phyloP scores from a whole-genome alignment of 2,797 vertebrate genomes.

The Anguilla anguilla region DNA sequence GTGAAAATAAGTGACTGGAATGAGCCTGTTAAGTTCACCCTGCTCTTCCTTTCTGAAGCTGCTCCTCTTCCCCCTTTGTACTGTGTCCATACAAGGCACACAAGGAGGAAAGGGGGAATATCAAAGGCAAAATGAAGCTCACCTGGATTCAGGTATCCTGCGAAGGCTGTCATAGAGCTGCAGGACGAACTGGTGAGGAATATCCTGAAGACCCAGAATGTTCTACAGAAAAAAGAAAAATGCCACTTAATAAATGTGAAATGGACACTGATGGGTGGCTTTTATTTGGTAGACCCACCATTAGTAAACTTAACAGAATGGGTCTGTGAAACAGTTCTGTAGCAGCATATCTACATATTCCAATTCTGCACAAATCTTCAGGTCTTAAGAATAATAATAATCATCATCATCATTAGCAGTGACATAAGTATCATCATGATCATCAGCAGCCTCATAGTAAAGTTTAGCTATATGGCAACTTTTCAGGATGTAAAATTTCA shows the following conservation, averaged over 20 bases:
- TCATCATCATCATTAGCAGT: not conserved
- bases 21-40: not conserved
- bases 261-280: not conserved
- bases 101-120: not conserved
- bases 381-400: not conserved
- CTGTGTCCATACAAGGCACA: not conserved
- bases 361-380: not conserved
- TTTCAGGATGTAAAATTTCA: not conserved
- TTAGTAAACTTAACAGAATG: not conserved
- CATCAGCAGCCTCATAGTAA: not conserved
- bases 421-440: not conserved
- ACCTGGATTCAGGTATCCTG: constrained; percentile 81
- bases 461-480: not conserved
- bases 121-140: constrained; percentile 23
- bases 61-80: not conserved
- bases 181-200: constrained; percentile 85
- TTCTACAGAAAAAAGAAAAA: constrained; percentile 72
- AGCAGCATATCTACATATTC: constrained; percentile 7
- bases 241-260: not conserved
- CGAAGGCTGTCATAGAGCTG: constrained; percentile 85
- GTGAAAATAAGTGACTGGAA: no score
- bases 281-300: not conserved
- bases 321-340: not conserved
- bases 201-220: constrained; percentile 80
- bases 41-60: not conserved